Base-by-base conservation (phyloP, 2,113 vertebrate genomes). In the Zingel zingel region DNA sequence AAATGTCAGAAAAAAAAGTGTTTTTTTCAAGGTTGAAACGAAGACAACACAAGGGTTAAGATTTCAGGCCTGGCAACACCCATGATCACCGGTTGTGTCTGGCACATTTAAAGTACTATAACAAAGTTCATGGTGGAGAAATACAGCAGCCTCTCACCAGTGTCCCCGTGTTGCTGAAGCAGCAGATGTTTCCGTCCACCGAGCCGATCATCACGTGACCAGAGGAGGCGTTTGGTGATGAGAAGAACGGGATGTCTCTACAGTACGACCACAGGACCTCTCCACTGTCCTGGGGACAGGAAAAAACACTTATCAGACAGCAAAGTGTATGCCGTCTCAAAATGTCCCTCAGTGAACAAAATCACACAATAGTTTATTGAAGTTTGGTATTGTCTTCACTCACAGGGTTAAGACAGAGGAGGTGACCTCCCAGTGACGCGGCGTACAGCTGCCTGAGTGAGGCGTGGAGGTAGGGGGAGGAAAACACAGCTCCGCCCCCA, bases 231-330 rank as follows among this genome's bases (percentile, higher is more conserved):
- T 89, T 94, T 21, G 98, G 97, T 4, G 98, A 99, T 0, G 98
- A 98, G 91, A 99, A 99, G 81, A 99, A 95, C 0, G 98, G 98
- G 54, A 93, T 94, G 58, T 94, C 94, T 83, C 95, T 94, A 79
- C 27, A 57, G 59, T 64, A 81, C 18, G 94, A 96, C 98, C 98
- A 99, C 74, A 97, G n/a, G 53, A 85, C 85, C 13, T 64, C 87
- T 3, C 98, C 97, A 0, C 33, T 94, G 71, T 94, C 94, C 98
- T 99, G 89, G 4, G 4, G 25, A 82, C 33, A 30, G 45, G 9
- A 84, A 43, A 23, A 13, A 23, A 5, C 16, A 51, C 3, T 19
- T 4, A 14, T 19, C 21, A 53, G 18, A 25, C 4, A 27, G 6
- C 23, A 27, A 25, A 36, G 36, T 0, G 21, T 30, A n/a, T 39